A percentile compares a stretch with the other conserved stretches of the same genome.
Evolutionary conservation across 2,113 vertebrate genomes (phyloP).

Genomic region (Calidris pugnax): DNA sequence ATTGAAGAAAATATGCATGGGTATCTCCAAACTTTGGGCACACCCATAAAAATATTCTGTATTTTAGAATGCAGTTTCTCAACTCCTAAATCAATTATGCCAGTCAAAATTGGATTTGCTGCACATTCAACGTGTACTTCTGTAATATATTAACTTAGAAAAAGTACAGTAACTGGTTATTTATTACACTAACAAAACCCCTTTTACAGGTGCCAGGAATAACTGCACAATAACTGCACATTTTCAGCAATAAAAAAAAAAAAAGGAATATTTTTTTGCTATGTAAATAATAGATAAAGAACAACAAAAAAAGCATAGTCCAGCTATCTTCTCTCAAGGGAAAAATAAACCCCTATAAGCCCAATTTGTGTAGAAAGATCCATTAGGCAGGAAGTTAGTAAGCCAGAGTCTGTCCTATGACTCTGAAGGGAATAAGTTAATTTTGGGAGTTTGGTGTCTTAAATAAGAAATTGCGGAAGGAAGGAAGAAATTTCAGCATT

Average conservation of each 20-base stretch:
- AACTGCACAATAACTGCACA: conserved; percentile 58
- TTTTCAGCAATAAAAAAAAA: conserved; percentile 47
- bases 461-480: conserved; percentile 47
- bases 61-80: background rate
- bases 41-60: background rate
- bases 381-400: conserved; percentile 77
- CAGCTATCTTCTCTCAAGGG: conserved; percentile 62
- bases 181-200: conserved; percentile 14
- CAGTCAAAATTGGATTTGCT: background rate
- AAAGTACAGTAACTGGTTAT: conserved; percentile 11
- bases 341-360: conserved; percentile 61
- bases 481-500: conserved; percentile 32
- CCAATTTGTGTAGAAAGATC: conserved; percentile 63
- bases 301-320: conserved; percentile 51
- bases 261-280: conserved; percentile 56
- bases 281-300: conserved; percentile 79
- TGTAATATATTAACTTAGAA: background rate
- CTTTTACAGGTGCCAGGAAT: conserved; percentile 69
- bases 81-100: background rate
- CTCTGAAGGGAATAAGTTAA: conserved; percentile 66
- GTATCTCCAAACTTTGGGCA: background rate
- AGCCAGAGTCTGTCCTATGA: conserved; percentile 48
- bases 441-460: conserved; percentile 28
- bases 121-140: background rate
- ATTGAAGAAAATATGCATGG: background rate